Base-by-base conservation (phyloP, 2,888 invertebrate genomes). In the Lottia gigantea region DNA sequence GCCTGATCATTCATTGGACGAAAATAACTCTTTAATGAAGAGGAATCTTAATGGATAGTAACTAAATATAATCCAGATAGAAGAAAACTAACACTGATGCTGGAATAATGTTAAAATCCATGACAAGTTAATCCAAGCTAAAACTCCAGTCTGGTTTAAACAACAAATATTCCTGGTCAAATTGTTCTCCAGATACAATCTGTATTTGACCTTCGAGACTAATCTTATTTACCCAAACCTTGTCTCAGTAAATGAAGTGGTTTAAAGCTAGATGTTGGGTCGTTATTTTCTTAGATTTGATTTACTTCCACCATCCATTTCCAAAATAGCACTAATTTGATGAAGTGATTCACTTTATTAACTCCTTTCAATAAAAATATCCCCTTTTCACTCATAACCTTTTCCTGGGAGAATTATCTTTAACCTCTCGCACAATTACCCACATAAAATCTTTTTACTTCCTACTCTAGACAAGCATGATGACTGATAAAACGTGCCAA, bases 191-290 rank as follows among this genome's bases (percentile, higher is more conserved):
- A 40, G 40, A 40, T 40, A 40, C 40, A 40, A 40, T 40, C 40
- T 40, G 40, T 40, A 11, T 40, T 11, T 40, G 40, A 40, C 40
- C 40, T 40, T 40, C 40, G 8, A 40, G 40, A 40, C 40, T 55
- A 55, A 55, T 55, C 55, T 55, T 11, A 55, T 55, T 55, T 55
- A 23, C 2, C 55, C 55, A 55, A 55, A 55, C 14, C 19, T 23
- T 55, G 55, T 55, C 55, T 55, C 23, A 23, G 55, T 55, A 55
- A 55, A 55, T 55, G 19, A 55, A 55, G 55, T 55, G 55, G 55
- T 19, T 55, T 55, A 12, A 55, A 23, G 23, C 12, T 23, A 19
- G 19, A 23, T 55, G 55, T 55, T 23, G 19, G 23, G 19, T 55
- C 19, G 55, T 55, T 55, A 55, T 23, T 55, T 40, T 55, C 55